These are phyloP conservation scores for Hydrophis major DNA, from an alignment of 2,797 vertebrate genomes.

Conservation along the genomic window DNA sequence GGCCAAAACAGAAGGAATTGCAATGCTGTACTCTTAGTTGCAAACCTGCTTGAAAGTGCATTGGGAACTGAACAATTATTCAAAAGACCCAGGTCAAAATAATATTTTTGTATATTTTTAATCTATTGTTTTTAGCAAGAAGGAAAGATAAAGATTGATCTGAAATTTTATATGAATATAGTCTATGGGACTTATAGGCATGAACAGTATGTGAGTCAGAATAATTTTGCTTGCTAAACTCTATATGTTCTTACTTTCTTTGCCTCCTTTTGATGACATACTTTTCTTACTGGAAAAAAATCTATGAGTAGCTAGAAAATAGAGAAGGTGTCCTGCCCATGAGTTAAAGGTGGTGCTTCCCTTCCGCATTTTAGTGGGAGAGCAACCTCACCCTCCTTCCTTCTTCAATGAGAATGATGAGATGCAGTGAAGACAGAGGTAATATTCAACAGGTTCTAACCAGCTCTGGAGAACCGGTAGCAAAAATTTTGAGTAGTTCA, in stretches of 20 bases:
- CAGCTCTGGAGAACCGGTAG: too few species aligned
- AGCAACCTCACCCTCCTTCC: neutral
- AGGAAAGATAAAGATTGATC: neutral
- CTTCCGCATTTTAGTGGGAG: neutral
- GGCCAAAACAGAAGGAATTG: neutral
- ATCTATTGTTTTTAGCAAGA: neutral
- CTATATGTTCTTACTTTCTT: neutral
- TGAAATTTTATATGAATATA: neutral
- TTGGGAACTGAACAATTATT: neutral
- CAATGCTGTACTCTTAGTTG: neutral
- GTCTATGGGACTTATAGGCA: neutral
- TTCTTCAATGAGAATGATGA: neutral
- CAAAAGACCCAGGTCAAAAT: neutral
- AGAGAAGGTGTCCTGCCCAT: neutral
- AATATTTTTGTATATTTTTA: neutral
- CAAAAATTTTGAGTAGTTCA: too few species aligned
- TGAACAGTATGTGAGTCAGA: neutral
- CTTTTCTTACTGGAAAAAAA: neutral
- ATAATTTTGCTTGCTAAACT: neutral
- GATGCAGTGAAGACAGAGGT: neutral
- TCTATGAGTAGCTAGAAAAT: too few species aligned
- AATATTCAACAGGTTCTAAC: too few species aligned
- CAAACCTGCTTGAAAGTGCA: neutral
- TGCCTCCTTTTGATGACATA: neutral
- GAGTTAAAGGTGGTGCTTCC: neutral